These are phyloP conservation scores for Channa striata DNA, from an alignment of 2,797 vertebrate genomes.

Conservation along the genomic window DNA sequence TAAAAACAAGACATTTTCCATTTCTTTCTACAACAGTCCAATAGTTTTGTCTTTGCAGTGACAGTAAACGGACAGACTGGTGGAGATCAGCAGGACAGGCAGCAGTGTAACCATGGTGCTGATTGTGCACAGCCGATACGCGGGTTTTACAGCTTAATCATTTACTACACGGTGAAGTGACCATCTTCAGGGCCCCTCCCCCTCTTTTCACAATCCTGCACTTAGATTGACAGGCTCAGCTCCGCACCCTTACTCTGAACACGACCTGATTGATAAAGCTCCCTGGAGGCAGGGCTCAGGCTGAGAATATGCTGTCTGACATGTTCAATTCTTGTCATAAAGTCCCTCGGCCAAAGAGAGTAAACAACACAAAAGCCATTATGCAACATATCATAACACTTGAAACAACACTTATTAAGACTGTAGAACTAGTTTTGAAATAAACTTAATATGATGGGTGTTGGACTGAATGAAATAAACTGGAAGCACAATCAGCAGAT, in stretches of 20 bases:
- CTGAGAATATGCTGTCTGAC: neutral
- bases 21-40: neutral
- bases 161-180: neutral
- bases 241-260: conserved; percentile 7
- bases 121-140: neutral
- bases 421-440: too few species aligned
- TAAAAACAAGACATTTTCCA: neutral
- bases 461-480: too few species aligned
- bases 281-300: neutral
- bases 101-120: neutral
- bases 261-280: conserved; percentile 14
- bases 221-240: conserved; percentile 2
- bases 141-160: neutral
- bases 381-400: neutral
- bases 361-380: neutral
- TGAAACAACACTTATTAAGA: too few species aligned
- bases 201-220: neutral
- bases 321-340: too few species aligned
- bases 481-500: too few species aligned
- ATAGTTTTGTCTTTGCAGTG: too few species aligned
- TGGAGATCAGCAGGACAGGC: neutral
- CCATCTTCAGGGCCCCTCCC: neutral
- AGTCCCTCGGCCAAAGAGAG: too few species aligned
- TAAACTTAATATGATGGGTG: too few species aligned
- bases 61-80: too few species aligned